These are phyloP conservation scores for Drosophila meridionalis DNA, from an alignment of 2,888 invertebrate species.

Conservation along the genomic window DNA sequence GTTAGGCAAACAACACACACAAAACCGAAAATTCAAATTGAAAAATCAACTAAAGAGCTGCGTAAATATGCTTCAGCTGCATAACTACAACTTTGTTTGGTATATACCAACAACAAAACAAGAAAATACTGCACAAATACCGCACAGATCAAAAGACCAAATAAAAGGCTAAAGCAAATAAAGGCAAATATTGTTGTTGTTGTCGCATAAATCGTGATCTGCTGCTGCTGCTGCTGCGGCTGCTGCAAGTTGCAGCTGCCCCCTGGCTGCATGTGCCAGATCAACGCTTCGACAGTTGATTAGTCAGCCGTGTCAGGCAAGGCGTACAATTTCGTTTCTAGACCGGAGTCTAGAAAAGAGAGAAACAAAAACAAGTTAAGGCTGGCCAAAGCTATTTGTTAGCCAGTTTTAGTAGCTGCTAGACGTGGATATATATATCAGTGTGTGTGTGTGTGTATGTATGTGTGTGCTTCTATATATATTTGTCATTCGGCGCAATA, in stretches of 20 bases:
- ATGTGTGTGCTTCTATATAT: background rate
- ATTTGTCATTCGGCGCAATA: slow-evolving; percentile 32
- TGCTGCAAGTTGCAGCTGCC: slow-evolving; percentile 34
- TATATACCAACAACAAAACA: background rate
- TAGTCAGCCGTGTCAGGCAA: slow-evolving; percentile 59
- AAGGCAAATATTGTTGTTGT: slow-evolving; percentile 45
- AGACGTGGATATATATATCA: background rate
- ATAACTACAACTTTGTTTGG: slow-evolving; percentile 9
- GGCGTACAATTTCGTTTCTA: slow-evolving; percentile 58
- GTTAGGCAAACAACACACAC: background rate
- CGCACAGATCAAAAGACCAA: slow-evolving; percentile 42
- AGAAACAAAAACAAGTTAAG: slow-evolving; percentile 39
- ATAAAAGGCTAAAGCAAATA: slow-evolving; percentile 15
- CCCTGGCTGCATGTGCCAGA: slow-evolving; percentile 51
- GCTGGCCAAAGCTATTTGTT: slow-evolving; percentile 25
- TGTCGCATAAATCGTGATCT: slow-evolving; percentile 51
- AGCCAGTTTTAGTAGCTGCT: slow-evolving; percentile 20
- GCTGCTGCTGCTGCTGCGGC: slow-evolving; percentile 30
- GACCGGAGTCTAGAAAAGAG: slow-evolving; percentile 33
- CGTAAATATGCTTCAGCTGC: slow-evolving; percentile 20
- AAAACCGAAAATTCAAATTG: slow-evolving; percentile 8
- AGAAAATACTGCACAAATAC: slow-evolving; percentile 20
- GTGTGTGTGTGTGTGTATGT: background rate
- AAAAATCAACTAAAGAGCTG: slow-evolving; percentile 24
- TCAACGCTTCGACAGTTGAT: slow-evolving; percentile 55